Evolutionary conservation across 2,888 invertebrate species (phyloP), one percentile per base, ranked within the genome.

Genomic region (Caenorhabditis macrosperma): DNA sequence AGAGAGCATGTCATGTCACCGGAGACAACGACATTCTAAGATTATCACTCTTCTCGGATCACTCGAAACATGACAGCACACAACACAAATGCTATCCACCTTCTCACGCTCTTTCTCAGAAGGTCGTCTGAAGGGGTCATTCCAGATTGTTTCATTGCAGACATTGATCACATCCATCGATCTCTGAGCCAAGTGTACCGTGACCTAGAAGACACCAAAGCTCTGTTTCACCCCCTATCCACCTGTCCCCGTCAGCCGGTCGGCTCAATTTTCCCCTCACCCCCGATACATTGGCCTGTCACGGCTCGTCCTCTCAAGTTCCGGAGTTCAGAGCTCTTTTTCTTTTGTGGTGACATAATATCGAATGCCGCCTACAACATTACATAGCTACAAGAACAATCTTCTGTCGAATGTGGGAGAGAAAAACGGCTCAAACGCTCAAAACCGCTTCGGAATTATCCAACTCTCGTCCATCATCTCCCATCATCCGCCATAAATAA

Each of bases 271-370:
- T 50, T 50, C 64, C 2, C 26, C 22, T 64, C 74, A 57, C 17
- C 17, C n/a, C n/a, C 30, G 33, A 64, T 61, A 71, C 55, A 33
- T 48, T 38, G 4, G 28, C 41, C 35, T 61, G 38, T 24, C 59
- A 59, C 61, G 41, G 46, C 41, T 9, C 52, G 64, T 72, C 55
- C 48, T n/a, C 38, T 59, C 6, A 20, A 28, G 48, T 64, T 72
- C 64, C 74, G 74, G 64, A 57, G 74, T 74, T 74, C 74, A 74
- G 41, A 52, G 64, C 35, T 57, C 74, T 28, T 54, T 3, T 59
- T 59, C 38, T 6, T 59, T 67, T 9, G 24, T 4, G 17, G 54
- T 71, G 71, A 71, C 60, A 61, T 61, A 24, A 41, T 24, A 24
- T 1, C 17, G n/a, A 30, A n/a, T 28, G 38, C 22, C 52, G 44